Conservation (phyloP, 2,797 vertebrate genomes). For the Epinephelus malabaricus region DNA sequence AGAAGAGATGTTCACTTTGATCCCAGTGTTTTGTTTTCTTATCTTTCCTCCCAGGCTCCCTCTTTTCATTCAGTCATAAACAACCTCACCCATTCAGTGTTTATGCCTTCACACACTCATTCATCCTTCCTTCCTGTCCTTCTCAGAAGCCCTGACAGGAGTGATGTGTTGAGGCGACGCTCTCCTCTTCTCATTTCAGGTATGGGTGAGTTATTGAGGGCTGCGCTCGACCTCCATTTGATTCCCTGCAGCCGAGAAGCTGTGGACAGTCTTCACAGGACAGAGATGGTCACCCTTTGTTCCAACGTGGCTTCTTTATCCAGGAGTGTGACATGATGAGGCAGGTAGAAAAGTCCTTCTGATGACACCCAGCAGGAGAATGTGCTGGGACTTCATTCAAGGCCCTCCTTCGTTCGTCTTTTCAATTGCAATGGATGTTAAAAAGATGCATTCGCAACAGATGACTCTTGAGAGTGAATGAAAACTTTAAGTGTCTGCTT, state of each 20-base stretch:
- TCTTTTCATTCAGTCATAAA: background rate
- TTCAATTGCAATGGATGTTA: background rate
- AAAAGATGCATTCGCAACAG: constrained; percentile 35
- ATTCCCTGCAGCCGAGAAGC: constrained; percentile 36
- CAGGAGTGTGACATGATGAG: constrained; percentile 2
- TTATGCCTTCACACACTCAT: background rate
- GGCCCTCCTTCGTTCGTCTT: background rate
- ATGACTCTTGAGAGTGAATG: constrained; percentile 31
- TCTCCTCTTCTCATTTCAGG: constrained; percentile 68
- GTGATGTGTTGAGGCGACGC: constrained; percentile 27
- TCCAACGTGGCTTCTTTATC: constrained; percentile 1
- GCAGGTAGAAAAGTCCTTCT: constrained; percentile 11
- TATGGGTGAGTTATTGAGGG: constrained; percentile 64
- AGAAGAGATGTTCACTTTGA: constrained; percentile 2
- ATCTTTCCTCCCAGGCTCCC: background rate
- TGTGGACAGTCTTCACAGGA: constrained; percentile 15
- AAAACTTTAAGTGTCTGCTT: constrained; percentile 53
- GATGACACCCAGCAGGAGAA: constrained; percentile 6
- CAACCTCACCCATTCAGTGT: background rate
- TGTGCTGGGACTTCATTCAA: background rate
- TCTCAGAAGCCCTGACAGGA: constrained; percentile 23
- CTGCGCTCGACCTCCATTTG: constrained; percentile 32
- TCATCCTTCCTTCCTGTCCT: constrained; percentile 4
- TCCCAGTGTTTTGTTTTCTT: background rate
- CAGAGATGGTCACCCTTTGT: constrained; percentile 1